Evolutionary conservation across 2,797 vertebrate genomes (phyloP), one percentile per base, ranked within the genome.

Genomic region (Hemibagrus guttatus): DNA sequence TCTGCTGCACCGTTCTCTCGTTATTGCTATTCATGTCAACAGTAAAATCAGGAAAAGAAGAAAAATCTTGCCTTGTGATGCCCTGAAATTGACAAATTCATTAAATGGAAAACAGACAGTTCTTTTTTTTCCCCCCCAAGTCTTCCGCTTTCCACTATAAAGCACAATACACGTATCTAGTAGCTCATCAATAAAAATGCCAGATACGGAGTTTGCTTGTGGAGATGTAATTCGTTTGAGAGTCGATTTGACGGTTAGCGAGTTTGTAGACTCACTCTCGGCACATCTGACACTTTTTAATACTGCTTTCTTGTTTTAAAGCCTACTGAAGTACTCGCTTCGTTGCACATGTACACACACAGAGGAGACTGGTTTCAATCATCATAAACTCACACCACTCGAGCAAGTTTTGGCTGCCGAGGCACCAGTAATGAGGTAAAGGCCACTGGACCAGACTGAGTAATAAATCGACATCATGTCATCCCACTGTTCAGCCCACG

Each of bases 341-440:
- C 49, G 52, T 42, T 85, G 72, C 42, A 28, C 58, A 31, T 23
- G 13, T 12, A 56, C n/a, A 76, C n/a, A 42, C n/a, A 9, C 56
- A 81, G 64, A 59, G 9, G 42, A 80, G 69, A 58, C 85, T 85
- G 87, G 68, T 83, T 86, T 90, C 64, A 84, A 87, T 90, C 81
- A 84, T 59, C 74, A 80, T 86, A 85, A 88, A 90, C 86, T 61
- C 63, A 81, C 86, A 74, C 76, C 49, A 66, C 83, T 88, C 83
- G 23, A 26, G 21, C 12, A 21, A 6, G 81, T 68, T 86, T 74
- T 28, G 83, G 82, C 58, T 4, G 0, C 13, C 83, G 26, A 19
- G 69, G 31, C 75, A 69, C 39, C 59, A 87, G 59, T 79, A 80
- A 68, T 42, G 31, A 63, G 64, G 14, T 56, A 39, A 42, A 81